A percentile compares a stretch with the other conserved stretches of the same genome.
These are phyloP conservation scores for Nothocercus nigrocapillus DNA, from an alignment of 2,113 vertebrate genomes.

Conservation along the genomic window DNA sequence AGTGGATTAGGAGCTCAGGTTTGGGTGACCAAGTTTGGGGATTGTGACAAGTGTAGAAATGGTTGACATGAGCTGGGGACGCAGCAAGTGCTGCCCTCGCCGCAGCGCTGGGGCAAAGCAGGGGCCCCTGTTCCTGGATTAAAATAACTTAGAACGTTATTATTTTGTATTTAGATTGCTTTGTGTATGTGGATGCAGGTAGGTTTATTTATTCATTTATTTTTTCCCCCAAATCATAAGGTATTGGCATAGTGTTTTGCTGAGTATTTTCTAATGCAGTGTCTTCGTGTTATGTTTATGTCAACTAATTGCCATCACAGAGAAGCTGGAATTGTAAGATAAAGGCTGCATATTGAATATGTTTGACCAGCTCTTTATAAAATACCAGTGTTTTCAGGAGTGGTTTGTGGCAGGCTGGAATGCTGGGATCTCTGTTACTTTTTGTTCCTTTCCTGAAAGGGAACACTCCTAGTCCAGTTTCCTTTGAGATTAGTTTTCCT, in stretches of 20 bases:
- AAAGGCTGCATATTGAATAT: not conserved
- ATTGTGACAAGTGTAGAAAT: not conserved
- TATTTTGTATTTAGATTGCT: not conserved
- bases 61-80: not conserved
- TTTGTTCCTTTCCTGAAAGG: not conserved
- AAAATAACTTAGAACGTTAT: not conserved
- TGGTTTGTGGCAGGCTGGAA: not conserved
- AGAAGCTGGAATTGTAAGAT: not conserved
- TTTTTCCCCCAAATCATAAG: rapidly evolving
- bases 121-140: not conserved
- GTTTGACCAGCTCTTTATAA: not conserved
- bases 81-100: rapidly evolving
- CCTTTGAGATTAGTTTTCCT: not conserved
- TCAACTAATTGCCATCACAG: not conserved
- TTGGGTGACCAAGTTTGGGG: not conserved
- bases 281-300: not conserved
- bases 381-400: not conserved
- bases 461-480: not conserved
- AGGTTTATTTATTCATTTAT: not conserved
- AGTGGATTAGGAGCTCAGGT: not conserved
- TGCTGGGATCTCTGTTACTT: not conserved
- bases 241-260: not conserved
- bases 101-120: rapidly evolving
- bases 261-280: not conserved
- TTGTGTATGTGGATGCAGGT: not conserved